Base-by-base conservation (phyloP, 2,113 vertebrate genomes). In the Notothenia coriiceps region DNA sequence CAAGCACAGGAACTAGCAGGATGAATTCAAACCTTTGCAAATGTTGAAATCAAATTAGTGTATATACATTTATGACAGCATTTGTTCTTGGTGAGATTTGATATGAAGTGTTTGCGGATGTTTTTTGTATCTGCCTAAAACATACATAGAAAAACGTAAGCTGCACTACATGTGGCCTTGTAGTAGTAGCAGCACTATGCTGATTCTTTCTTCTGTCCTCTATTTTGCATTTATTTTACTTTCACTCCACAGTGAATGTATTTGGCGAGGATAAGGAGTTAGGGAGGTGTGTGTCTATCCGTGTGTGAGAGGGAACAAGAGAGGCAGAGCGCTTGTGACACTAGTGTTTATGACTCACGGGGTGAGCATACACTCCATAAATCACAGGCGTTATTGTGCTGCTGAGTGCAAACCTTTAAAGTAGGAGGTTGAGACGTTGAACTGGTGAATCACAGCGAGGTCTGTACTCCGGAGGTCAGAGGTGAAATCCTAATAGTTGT, bases 311-410 rank as follows among this genome's bases (percentile, higher is more conserved):
- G 44, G 44, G 74, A 4, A 46, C 33, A 51, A 17, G 46, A 54
- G 47, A 65, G 25, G 18, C 20, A 63, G 64, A 63, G 66, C 57
- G 20, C 10, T 57, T 70, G 80, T 68, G 65, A 52, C 51, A 59
- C 5, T 17, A 22, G 29, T 81, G 77, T 82, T 83, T 65, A n/a
- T 86, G 74, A 78, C 79, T 78, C 71, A 71, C 68, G 52, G 12
- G 35, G 47, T 79, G 63, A 76, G 46, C n/a, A 60, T 2, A 40
- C 35, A 56, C 60, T 74, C 67, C 44, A 12, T 82, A 87, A 88
- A 81, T 92, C 77, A 74, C 50, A 72, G 61, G n/a, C 2, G 9
- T 77, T 83, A 74, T 82, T 80, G 59, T 73, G 61, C 63, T 51
- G n/a, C 17, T 57, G 46, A 77, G 40, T 0, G 3, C 51, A 65